phyloP scores from a whole-genome alignment of 2,113 vertebrate species.

The Macquaria australasica region DNA sequence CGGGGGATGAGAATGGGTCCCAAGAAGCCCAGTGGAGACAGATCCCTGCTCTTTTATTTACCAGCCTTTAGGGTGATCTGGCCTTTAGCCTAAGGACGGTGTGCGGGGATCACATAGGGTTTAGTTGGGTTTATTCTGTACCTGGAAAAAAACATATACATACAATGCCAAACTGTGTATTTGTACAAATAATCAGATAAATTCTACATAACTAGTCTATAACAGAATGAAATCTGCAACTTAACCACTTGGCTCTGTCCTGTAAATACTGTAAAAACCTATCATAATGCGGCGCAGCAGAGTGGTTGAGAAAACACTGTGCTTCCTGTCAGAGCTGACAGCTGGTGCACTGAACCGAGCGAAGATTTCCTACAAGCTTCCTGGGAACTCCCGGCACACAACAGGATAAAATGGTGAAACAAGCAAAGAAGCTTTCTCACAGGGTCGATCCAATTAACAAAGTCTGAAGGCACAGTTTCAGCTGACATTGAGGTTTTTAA shows the following conservation, averaged over 20 bases:
- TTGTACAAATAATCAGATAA: not conserved
- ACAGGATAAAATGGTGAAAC: slow-evolving; percentile 24
- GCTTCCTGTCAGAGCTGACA: slow-evolving; percentile 66
- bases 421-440: not conserved
- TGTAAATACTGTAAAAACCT: slow-evolving; percentile 37
- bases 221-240: not conserved
- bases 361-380: slow-evolving; percentile 41
- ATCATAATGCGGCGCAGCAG: slow-evolving; percentile 39
- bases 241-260: not conserved
- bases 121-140: slow-evolving; percentile 23
- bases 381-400: slow-evolving; percentile 43
- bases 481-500: not conserved
- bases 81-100: slow-evolving; percentile 44
- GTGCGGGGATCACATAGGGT: slow-evolving; percentile 35
- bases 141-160: not conserved
- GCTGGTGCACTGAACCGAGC: slow-evolving; percentile 51
- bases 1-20: slow-evolving; percentile 77
- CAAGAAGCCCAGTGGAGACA: slow-evolving; percentile 70
- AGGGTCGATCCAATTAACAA: not conserved
- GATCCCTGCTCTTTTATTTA: slow-evolving; percentile 85
- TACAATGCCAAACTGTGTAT: no score
- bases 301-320: slow-evolving; percentile 62
- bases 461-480: not conserved
- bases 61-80: slow-evolving; percentile 66
- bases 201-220: not conserved